phyloP scores from a whole-genome alignment of 2,888 invertebrate genomes.

The Monoplex corrugatus region DNA sequence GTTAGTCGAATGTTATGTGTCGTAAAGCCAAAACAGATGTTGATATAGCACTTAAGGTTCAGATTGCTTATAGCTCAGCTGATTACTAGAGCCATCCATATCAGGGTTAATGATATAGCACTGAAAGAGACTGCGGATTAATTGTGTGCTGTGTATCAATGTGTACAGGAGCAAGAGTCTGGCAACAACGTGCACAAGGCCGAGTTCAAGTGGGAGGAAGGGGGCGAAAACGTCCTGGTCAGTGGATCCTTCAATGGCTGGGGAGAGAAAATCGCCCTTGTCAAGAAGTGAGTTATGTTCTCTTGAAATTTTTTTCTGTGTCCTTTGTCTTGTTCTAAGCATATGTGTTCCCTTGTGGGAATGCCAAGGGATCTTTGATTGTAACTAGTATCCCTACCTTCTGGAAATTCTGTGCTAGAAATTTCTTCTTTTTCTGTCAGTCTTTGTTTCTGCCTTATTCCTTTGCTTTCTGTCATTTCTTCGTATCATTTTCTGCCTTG shows the following conservation, averaged over 20 bases:
- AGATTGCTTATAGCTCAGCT: too few species aligned
- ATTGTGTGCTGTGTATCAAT: neutral
- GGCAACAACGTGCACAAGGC: conserved; percentile 57
- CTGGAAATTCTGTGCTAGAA: too few species aligned
- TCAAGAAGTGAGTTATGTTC: conserved; percentile 65
- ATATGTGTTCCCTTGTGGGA: too few species aligned
- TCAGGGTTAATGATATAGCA: neutral
- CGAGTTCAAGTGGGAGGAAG: conserved; percentile 72
- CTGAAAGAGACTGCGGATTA: too few species aligned
- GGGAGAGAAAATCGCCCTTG: conserved; percentile 69
- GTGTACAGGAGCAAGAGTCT: conserved; percentile 45
- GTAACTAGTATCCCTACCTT: too few species aligned
- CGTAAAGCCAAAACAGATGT: too few species aligned
- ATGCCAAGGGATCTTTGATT: too few species aligned
- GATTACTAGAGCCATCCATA: too few species aligned
- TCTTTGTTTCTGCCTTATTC: neutral
- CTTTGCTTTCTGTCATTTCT: neutral
- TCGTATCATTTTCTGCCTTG: too few species aligned
- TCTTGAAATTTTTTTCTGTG: too few species aligned
- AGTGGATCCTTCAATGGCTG: conserved; percentile 73
- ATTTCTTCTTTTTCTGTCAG: neutral
- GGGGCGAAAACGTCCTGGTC: conserved; percentile 69
- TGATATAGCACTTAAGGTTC: too few species aligned
- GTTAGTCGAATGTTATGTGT: too few species aligned
- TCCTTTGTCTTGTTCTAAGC: neutral